Conservation (phyloP, 2,888 invertebrate species). For the Erpobdella octoculata region DNA sequence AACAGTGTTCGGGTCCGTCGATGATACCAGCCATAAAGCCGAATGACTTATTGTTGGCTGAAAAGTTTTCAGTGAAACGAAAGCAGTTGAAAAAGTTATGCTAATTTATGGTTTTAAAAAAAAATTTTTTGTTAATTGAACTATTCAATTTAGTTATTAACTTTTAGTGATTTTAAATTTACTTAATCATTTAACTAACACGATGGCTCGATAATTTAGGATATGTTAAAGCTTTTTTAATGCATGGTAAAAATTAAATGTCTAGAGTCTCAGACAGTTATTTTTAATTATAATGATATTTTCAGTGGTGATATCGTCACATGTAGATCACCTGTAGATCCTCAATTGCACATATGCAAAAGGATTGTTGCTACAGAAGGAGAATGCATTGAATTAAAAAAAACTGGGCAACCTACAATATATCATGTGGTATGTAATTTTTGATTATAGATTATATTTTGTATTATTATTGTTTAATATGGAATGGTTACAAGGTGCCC, state of each 20-base stretch:
- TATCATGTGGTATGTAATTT: background rate
- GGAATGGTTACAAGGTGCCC: conserved; percentile 56
- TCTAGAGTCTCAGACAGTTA: background rate
- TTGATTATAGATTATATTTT: too few species aligned
- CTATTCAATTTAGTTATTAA: background rate
- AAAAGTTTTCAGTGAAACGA: conserved; percentile 61
- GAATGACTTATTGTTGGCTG: conserved; percentile 73
- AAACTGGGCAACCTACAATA: background rate
- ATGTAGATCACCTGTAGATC: conserved; percentile 71
- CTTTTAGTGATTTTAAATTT: background rate
- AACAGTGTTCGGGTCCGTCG: conserved; percentile 80
- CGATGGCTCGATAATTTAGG: background rate
- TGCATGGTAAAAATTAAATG: background rate
- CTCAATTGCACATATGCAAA: conserved; percentile 75
- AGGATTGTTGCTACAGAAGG: conserved; percentile 58
- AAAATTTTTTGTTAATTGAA: background rate
- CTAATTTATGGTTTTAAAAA: background rate
- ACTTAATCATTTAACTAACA: background rate
- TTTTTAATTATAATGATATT: conserved; percentile 43
- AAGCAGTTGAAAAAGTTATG: conserved; percentile 9
- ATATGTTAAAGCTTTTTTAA: background rate
- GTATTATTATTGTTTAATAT: too few species aligned
- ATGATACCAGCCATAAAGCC: conserved; percentile 83
- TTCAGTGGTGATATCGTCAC: conserved; percentile 76
- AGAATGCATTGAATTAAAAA: conserved; percentile 35